Evolutionary conservation across 2,113 vertebrate species (phyloP).

Genomic region (Lathamus discolor): DNA sequence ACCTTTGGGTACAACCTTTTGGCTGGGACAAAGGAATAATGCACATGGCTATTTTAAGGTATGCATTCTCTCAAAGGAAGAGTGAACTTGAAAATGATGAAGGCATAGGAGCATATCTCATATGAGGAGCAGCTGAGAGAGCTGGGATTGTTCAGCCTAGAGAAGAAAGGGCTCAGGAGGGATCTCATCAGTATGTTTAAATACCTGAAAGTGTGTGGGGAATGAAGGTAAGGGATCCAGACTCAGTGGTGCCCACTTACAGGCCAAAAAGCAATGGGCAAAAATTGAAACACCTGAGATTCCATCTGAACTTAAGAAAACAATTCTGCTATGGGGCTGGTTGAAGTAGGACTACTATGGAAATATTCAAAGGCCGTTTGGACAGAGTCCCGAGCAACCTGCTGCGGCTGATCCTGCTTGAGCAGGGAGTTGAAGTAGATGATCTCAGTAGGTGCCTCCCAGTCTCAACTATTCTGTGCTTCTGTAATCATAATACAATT

Average conservation of each 20-base stretch:
- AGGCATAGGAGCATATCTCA: neutral
- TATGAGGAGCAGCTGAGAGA: neutral
- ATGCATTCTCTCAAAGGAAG: constrained; percentile 19
- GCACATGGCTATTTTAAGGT: constrained; percentile 97
- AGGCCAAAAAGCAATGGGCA: neutral
- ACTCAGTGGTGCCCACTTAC: neutral
- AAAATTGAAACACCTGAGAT: neutral
- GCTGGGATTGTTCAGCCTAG: neutral
- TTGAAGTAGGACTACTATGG: neutral
- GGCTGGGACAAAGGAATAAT: constrained; percentile 94
- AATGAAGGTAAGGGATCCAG: neutral
- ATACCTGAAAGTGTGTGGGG: neutral
- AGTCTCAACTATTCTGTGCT: neutral
- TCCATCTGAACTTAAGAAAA: neutral
- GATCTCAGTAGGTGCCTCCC: neutral
- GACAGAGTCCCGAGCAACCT: neutral
- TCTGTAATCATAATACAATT: neutral
- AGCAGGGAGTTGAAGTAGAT: neutral
- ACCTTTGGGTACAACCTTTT: constrained; percentile 88
- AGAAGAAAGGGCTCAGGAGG: neutral
- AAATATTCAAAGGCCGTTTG: neutral
- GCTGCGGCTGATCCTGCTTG: neutral
- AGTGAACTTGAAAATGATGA: neutral
- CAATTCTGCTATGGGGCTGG: neutral
- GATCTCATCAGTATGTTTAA: neutral